Evolutionary conservation across 2,797 vertebrate genomes (phyloP), one percentile per base, ranked within the genome.

Genomic region (Protosalanx chinensis): DNA sequence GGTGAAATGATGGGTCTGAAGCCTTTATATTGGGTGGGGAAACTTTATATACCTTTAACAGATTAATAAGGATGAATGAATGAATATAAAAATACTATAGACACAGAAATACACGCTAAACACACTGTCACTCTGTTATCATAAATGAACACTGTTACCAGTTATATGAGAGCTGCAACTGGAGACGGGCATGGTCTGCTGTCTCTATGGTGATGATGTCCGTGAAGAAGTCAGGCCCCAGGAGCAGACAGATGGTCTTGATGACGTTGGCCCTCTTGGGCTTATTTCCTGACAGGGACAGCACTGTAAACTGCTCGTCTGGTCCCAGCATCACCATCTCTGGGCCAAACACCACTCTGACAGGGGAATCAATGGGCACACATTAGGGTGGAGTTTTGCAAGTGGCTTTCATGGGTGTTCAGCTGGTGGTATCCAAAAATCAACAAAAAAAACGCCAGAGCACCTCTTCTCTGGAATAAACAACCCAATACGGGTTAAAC

Each of bases 111-210:
- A 53, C 7, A 56, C 2, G 32, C 59, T 46, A 35, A 3, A 56
- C 49, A 35, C 16, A 41, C 49, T 67, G 20, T 32, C 61, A 35
- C 5, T 18, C 15, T 4, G 6, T 30, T 46, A 46, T 12, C 41
- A 46, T 46, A 13, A 12, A 46, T 46, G 10, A 46, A n/a, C 51
- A 20, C 51, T n/a, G 1, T 73, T 81, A 97, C 96, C 96, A 97
- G 90, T 98, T 98, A 87, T 97, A 98, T 58, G 95, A 92, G 0
- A 97, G 93, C 84, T 97, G 96, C 68, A 97, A 93, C 84, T 98
- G 95, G 75, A 97, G 92, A 0, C 96, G 89, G 68, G 96, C 96
- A 0, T 98, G 96, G 85, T 97, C 96, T 0, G 95, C 95, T 0
- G 95, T 97, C 81, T 98, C 96, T 0, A 98, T 96, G 83, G 91